Conservation (phyloP, 2,797 vertebrate genomes). For the Paramormyrops hopkinsi region DNA sequence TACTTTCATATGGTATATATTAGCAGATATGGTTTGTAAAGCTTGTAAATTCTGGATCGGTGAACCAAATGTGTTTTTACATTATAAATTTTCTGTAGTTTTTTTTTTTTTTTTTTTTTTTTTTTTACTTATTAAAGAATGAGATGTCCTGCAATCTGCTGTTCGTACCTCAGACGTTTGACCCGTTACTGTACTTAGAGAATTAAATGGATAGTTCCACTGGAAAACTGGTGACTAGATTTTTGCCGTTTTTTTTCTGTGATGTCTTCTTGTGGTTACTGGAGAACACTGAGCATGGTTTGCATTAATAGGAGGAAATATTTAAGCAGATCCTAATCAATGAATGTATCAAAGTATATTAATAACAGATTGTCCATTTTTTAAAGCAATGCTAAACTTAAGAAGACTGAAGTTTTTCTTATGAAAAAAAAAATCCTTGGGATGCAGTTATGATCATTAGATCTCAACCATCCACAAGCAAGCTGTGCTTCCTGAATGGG, state of each 20-base stretch:
- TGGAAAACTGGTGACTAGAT: not conserved
- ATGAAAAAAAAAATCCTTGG: not conserved
- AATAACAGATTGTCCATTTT: not conserved
- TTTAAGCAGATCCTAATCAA: not conserved
- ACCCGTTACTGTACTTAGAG: not conserved
- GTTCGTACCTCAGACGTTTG: not conserved
- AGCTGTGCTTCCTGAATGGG: not conserved
- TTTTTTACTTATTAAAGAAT: not conserved
- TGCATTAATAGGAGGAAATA: not conserved
- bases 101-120: not conserved
- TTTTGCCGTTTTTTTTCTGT: not conserved
- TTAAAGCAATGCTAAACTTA: not conserved
- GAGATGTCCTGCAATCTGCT: not conserved
- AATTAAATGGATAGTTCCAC: not conserved
- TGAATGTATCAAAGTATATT: not conserved
- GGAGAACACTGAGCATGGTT: not conserved
- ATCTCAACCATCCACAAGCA: not conserved
- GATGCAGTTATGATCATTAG: not conserved
- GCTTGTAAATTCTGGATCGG: not conserved
- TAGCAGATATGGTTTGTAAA: not conserved
- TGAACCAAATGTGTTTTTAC: not conserved
- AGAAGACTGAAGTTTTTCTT: not conserved
- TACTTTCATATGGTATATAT: not conserved
- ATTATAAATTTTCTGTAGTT: not conserved
- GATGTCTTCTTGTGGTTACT: not conserved